Evolutionary conservation across 2,888 invertebrate genomes (phyloP), one percentile per base, ranked within the genome.

Genomic region (Pseudoips prasinana): DNA sequence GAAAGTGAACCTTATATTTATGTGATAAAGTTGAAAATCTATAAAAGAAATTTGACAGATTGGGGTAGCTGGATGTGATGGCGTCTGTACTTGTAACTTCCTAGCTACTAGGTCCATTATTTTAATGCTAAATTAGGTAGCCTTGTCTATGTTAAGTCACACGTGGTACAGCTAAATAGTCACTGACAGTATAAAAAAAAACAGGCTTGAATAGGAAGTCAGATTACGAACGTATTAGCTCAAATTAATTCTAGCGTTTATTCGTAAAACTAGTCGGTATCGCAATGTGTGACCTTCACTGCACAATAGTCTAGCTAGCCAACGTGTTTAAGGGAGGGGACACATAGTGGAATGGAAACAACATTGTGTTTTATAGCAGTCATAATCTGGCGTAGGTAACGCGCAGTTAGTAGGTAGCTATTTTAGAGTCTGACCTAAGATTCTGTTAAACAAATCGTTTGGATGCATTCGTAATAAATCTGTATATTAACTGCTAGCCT

Each of bases 211-310:
- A 23, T 33, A 56, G 57, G 57, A 57, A 56, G 49, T 30, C 22
- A 10, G 27, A 39, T 42, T 31, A 39, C 30, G 33, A 46, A 24
- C 40, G 42, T 36, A 36, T 42, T 39, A 40, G 35, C 38, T 49
- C 41, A 42, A 3, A 14, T 14, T 14, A 50, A 53, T 35, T 41
- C 41, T 48, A 43, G 42, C 38, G 39, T 42, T 48, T 41, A 56
- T 52, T 57, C 53, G 56, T 61, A 51, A 58, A 55, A 56, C 58
- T 63, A 58, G 32, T 58, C 47, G 40, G 33, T 48, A 50, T 52
- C 62, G 59, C 72, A 70, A 70, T 75, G 63, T 46, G 49, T 59
- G 84, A 78, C 86, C 86, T 86, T 86, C 78, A 57, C 45, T 58
- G 60, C 65, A 84, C 77, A 82, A 83, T 83, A 73, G 73, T 65